These are phyloP conservation scores for Oceanodroma leucorhoa DNA, from an alignment of 2,797 vertebrate species.

Conservation along the genomic window DNA sequence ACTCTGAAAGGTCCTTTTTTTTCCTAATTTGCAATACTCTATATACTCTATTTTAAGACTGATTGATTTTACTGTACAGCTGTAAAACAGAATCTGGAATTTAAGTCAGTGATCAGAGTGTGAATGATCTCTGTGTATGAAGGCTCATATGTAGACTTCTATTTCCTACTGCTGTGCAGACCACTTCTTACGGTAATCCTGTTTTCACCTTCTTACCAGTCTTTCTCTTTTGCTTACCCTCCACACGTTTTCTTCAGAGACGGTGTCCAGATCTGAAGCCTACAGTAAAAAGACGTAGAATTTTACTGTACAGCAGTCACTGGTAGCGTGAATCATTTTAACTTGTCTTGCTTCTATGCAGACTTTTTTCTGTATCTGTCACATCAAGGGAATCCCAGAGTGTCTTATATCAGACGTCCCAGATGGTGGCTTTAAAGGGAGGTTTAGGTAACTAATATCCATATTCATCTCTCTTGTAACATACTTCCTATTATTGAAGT, in stretches of 20 bases:
- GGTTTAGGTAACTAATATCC: neutral
- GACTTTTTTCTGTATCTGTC: neutral
- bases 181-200: neutral
- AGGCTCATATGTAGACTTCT: neutral
- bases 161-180: neutral
- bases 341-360: neutral
- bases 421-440: neutral
- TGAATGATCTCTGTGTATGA: neutral
- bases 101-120: neutral
- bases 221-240: neutral
- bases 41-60: neutral
- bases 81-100: neutral
- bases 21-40: neutral
- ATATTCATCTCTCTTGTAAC: neutral
- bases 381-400: neutral
- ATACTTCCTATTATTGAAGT: neutral
- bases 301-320: neutral
- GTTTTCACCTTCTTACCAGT: neutral
- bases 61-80: neutral
- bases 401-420: neutral
- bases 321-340: neutral
- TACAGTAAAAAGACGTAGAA: neutral
- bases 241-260: neutral
- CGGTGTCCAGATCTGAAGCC: neutral
- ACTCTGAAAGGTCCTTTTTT: neutral